Evolutionary conservation across 2,888 invertebrate genomes (phyloP), one percentile per base, ranked within the genome.

Genomic region (Capitulum mitella): DNA sequence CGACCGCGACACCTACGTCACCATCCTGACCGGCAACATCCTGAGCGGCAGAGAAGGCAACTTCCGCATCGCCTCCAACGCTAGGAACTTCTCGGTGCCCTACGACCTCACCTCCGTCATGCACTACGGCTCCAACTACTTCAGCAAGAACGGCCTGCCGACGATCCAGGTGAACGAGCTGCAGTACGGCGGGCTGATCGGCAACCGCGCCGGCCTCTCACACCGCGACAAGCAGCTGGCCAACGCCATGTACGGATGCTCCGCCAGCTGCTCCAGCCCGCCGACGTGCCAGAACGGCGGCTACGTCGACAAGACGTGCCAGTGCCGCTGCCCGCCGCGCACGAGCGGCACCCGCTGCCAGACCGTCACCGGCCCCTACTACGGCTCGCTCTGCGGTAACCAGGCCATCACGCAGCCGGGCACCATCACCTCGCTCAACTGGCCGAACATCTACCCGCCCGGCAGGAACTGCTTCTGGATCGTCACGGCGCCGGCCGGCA

Each of bases 241-340:
- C n/a, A n/a, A n/a, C n/a, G n/a, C n/a, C n/a, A n/a, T n/a, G n/a
- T n/a, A n/a, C n/a, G n/a, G n/a, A n/a, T n/a, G n/a, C n/a, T n/a
- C n/a, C n/a, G n/a, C n/a, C n/a, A n/a, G n/a, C n/a, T n/a, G n/a
- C n/a, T n/a, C n/a, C n/a, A n/a, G n/a, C n/a, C n/a, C n/a, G n/a
- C n/a, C n/a, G n/a, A n/a, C n/a, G n/a, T n/a, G n/a, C n/a, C n/a
- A n/a, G n/a, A n/a, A n/a, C n/a, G n/a, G n/a, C n/a, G n/a, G n/a
- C n/a, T n/a, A n/a, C n/a, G n/a, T n/a, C n/a, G n/a, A n/a, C n/a
- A n/a, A n/a, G n/a, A n/a, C n/a, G n/a, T 82, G 82, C 34, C 19
- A 58, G 14, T 82, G 82, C 54, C 78, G 80, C 3, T 82, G 82
- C 51, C 82, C 82, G 0, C 79, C 82, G 8, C 80, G 82, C n/a